These are phyloP conservation scores for Dendrophyllia cribrosa DNA, from an alignment of 64 coral and sea anemone genomes.

Conservation along the genomic window DNA sequence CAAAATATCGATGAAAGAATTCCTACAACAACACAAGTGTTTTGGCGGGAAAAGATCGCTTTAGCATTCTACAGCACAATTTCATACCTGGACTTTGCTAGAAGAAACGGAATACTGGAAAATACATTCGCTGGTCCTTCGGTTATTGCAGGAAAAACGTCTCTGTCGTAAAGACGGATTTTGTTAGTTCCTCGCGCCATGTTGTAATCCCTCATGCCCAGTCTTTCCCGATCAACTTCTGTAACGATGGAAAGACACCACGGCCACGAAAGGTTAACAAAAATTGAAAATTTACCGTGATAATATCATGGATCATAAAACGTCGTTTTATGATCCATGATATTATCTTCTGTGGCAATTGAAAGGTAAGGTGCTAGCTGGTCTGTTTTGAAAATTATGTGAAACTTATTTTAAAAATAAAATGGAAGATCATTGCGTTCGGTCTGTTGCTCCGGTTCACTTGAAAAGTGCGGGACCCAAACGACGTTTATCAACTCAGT, in stretches of 20 bases:
- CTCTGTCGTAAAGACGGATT: conserved; percentile 85
- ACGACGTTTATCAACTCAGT: no score
- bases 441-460: no score
- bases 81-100: conserved; percentile 87
- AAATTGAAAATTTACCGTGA: background rate
- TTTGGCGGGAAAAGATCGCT: background rate
- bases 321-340: no score
- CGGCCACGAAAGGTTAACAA: no score
- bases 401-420: no score
- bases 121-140: conserved; percentile 98
- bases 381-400: no score
- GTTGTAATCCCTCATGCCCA: conserved; percentile 52
- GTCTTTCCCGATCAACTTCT: conserved; percentile 4
- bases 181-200: conserved; percentile 76
- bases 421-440: no score
- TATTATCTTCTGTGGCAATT: no score
- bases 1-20: background rate
- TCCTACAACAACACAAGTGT: background rate
- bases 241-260: no score
- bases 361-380: no score
- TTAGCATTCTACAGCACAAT: background rate
- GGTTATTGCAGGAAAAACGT: conserved; percentile 87
- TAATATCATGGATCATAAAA: no score
- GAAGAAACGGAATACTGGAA: conserved; percentile 92
- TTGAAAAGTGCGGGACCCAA: no score